phyloP scores from a whole-genome alignment of 2,888 invertebrate genomes.

The Melinopterus prodromus region DNA sequence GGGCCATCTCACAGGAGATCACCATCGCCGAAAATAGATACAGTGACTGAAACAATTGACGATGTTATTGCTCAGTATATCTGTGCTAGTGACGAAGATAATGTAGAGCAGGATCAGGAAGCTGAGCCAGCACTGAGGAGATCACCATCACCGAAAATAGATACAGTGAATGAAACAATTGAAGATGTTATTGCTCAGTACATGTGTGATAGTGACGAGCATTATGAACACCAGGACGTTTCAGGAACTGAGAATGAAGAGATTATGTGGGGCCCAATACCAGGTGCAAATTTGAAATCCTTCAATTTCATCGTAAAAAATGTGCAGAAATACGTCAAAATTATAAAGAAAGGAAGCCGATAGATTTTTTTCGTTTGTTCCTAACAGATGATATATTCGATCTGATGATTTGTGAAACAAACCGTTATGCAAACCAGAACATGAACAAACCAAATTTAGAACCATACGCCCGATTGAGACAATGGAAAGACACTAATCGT shows the following conservation, averaged over 20 bases:
- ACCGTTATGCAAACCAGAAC: neutral
- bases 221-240: neutral
- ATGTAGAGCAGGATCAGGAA: too few species aligned
- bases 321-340: slow-evolving; percentile 4
- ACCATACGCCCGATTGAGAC: neutral
- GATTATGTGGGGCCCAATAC: neutral
- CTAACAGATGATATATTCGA: neutral
- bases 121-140: too few species aligned
- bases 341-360: neutral
- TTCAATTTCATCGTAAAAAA: neutral
- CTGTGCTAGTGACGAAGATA: too few species aligned
- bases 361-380: neutral
- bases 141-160: neutral
- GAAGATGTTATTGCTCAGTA: neutral
- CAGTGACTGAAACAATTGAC: too few species aligned
- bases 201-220: neutral
- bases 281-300: neutral
- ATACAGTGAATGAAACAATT: neutral
- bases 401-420: neutral
- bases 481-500: neutral
- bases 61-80: too few species aligned
- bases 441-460: neutral
- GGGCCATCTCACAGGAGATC: neutral
- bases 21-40: neutral
- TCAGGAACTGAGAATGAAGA: neutral